A percentile compares a stretch with the other conserved stretches of the same genome.
phyloP scores from a whole-genome alignment of 2,888 invertebrate species.

The Palloptera scutellata region DNA sequence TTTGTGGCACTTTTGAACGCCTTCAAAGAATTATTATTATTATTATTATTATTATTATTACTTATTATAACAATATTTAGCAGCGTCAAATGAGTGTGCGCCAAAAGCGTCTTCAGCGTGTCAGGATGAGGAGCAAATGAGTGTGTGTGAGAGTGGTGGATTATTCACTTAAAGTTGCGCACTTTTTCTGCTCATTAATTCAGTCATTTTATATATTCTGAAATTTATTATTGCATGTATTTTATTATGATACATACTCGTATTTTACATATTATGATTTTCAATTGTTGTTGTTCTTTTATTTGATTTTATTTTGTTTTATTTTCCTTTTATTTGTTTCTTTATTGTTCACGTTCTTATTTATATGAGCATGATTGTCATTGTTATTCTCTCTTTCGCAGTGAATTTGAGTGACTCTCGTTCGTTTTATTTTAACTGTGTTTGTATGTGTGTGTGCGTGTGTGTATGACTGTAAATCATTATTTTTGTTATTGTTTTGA shows the following conservation, averaged over 20 bases:
- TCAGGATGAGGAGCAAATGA: constrained; percentile 39
- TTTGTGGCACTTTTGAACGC: background rate
- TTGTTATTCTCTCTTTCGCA: background rate
- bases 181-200: constrained; percentile 20
- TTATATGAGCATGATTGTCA: background rate
- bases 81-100: constrained; percentile 5
- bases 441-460: constrained; percentile 1
- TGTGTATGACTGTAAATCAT: constrained; percentile 50
- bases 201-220: too few species aligned
- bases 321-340: background rate
- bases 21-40: constrained; percentile 4
- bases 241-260: too few species aligned
- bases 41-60: constrained; percentile 8
- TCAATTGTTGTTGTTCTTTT: constrained; percentile 33
- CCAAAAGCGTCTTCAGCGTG: constrained; percentile 32
- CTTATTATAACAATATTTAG: constrained; percentile 14
- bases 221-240: too few species aligned
- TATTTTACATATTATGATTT: constrained; percentile 52
- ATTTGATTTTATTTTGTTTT: background rate
- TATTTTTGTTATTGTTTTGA: constrained; percentile 50
- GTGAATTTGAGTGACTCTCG: background rate
- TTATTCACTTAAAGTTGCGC: constrained; percentile 53
- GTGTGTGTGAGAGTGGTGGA: constrained; percentile 35
- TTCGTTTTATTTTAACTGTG: constrained; percentile 19
- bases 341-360: background rate